A percentile compares a stretch with the other conserved stretches of the same genome.
Evolutionary conservation across 2,113 vertebrate species (phyloP).

Genomic region (Carettochelys insculpta): DNA sequence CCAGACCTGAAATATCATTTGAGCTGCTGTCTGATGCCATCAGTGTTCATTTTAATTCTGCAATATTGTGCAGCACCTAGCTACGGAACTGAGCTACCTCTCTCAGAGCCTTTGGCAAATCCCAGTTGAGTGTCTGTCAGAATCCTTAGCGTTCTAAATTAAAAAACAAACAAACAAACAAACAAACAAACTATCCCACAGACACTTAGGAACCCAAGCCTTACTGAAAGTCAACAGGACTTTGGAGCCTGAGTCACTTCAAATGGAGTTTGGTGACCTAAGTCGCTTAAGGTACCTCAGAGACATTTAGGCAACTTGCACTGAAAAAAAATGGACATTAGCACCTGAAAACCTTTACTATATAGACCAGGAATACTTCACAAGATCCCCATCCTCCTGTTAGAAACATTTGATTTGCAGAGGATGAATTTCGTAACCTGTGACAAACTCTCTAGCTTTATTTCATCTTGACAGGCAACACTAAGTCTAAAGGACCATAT

Average conservation of each 20-base stretch:
- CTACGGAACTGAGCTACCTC: neutral
- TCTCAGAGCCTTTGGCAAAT: neutral
- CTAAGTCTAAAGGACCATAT: slow-evolving; percentile 33
- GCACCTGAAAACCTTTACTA: neutral
- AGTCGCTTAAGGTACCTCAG: neutral
- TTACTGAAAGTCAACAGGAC: neutral
- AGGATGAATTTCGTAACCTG: slow-evolving; percentile 30
- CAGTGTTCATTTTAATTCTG: neutral
- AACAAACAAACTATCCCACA: neutral
- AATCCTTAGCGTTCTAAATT: neutral
- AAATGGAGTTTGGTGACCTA: neutral
- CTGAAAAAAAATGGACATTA: neutral
- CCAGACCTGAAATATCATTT: neutral
- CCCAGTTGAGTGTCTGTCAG: neutral
- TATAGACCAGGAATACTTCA: neutral
- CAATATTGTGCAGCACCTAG: neutral
- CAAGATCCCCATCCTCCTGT: neutral
- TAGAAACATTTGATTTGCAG: neutral
- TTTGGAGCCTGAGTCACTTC: neutral
- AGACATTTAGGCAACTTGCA: neutral
- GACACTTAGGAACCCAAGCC: neutral
- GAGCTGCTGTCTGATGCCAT: neutral
- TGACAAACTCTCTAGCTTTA: slow-evolving; percentile 20
- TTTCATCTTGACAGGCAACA: slow-evolving; percentile 43
- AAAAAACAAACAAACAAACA: too few species aligned